phyloP scores from a whole-genome alignment of 2,888 invertebrate genomes.

The Synanthedon myopaeformis region DNA sequence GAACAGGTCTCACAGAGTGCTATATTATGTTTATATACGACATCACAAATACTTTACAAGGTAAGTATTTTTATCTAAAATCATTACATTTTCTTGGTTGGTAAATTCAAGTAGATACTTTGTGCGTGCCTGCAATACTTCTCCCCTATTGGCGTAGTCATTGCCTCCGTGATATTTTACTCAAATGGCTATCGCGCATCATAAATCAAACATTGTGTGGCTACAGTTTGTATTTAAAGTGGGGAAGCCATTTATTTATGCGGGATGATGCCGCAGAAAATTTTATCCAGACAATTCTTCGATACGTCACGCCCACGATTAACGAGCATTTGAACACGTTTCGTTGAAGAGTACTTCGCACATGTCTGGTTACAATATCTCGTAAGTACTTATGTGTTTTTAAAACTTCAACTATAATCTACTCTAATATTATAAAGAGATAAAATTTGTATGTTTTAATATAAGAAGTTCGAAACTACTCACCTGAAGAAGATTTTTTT shows the following conservation, averaged over 20 bases:
- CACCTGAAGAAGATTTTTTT: too few relatives aligned
- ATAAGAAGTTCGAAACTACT: too few relatives aligned
- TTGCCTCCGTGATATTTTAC: constrained; percentile 27
- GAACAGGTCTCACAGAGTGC: too few relatives aligned
- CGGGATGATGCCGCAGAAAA: constrained; percentile 34
- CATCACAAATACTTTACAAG: too few relatives aligned
- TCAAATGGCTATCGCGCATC: constrained; percentile 35
- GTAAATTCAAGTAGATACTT: neutral
- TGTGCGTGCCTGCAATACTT: constrained; percentile 3
- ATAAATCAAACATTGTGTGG: constrained; percentile 49
- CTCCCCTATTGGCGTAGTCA: constrained; percentile 6
- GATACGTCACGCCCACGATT: neutral
- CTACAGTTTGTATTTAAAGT: constrained; percentile 25
- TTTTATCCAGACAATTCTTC: constrained; percentile 12
- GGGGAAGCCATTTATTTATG: constrained; percentile 48
- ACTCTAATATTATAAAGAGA: too few relatives aligned
- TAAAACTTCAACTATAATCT: too few relatives aligned
- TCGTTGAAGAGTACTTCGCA: neutral
- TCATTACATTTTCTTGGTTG: constrained; percentile 1
- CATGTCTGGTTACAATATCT: neutral
- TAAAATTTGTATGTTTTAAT: too few relatives aligned
- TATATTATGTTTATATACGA: too few relatives aligned
- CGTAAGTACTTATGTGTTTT: too few relatives aligned
- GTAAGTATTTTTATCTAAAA: neutral
- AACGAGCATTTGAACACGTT: neutral